phyloP scores from a whole-genome alignment of 2,888 invertebrate species.

The Drosophila atripex region DNA sequence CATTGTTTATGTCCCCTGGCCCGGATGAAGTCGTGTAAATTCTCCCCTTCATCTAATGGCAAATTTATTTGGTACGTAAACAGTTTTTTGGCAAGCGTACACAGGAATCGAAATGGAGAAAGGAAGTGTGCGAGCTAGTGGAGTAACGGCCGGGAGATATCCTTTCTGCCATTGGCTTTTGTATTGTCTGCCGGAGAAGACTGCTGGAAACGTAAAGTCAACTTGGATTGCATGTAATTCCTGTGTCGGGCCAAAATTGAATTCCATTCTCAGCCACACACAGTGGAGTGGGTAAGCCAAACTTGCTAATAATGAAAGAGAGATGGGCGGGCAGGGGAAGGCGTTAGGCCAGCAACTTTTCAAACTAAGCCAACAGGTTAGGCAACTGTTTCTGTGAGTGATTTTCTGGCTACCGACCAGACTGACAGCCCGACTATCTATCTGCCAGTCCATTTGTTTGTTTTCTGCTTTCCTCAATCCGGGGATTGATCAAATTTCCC shows the following conservation, averaged over 20 bases:
- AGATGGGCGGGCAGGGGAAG: background rate
- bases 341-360: slow-evolving; percentile 7
- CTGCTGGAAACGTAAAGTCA: slow-evolving; percentile 18
- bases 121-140: background rate
- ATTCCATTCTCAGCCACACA: slow-evolving; percentile 24
- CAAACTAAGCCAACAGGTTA: slow-evolving; percentile 42
- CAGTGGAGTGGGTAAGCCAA: slow-evolving; percentile 17
- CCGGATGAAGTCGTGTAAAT: slow-evolving; percentile 56
- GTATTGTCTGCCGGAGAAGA: slow-evolving; percentile 27
- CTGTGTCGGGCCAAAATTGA: slow-evolving; percentile 45
- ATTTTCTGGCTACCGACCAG: slow-evolving; percentile 51
- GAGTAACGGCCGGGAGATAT: slow-evolving; percentile 3
- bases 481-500: slow-evolving; percentile 57
- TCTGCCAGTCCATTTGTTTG: slow-evolving; percentile 15
- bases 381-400: slow-evolving; percentile 31
- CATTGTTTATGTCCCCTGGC: slow-evolving; percentile 68
- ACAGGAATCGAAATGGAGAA: slow-evolving; percentile 9
- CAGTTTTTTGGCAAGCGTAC: slow-evolving; percentile 45
- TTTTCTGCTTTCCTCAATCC: slow-evolving; percentile 40
- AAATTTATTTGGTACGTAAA: slow-evolving; percentile 70
- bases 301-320: slow-evolving; percentile 46
- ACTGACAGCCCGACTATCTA: slow-evolving; percentile 11
- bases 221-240: slow-evolving; percentile 41
- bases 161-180: slow-evolving; percentile 23
- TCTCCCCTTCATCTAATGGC: slow-evolving; percentile 58